Percentiles rank a stretch among this genome's conserved stretches.
Conservation (phyloP, 35 echinoderm and acorn worm species). For the Apostichopus japonicus region DNA sequence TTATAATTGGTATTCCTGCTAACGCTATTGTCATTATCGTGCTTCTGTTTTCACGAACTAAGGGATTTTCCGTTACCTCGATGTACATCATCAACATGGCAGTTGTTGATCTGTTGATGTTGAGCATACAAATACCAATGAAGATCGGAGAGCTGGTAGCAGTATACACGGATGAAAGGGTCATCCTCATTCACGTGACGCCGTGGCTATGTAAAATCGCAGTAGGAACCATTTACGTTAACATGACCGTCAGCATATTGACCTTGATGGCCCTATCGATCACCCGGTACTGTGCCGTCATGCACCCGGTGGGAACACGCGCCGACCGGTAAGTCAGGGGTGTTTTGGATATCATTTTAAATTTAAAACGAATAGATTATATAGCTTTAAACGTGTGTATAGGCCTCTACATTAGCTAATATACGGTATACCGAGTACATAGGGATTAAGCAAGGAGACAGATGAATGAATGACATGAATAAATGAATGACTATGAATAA, state of each 20-base stretch:
- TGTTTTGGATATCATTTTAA: too few relatives aligned
- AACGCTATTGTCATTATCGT: constrained; percentile 42
- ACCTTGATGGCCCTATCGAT: constrained; percentile 48
- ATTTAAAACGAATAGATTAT: too few relatives aligned
- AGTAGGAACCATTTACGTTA: background rate
- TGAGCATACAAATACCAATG: background rate
- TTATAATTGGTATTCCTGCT: constrained; percentile 23
- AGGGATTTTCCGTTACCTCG: constrained; percentile 28
- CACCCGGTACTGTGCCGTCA: constrained; percentile 46
- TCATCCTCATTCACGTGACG: background rate
- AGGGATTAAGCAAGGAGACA: too few relatives aligned
- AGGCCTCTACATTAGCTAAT: too few relatives aligned
- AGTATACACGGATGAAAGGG: background rate
- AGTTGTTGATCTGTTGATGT: constrained; percentile 11
- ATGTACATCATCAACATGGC: constrained; percentile 55
- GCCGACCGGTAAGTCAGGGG: background rate
- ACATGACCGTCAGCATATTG: constrained; percentile 36
- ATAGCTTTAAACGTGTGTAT: too few relatives aligned
- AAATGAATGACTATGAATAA: too few relatives aligned
- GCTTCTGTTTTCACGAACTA: constrained; percentile 39
- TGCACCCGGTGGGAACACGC: constrained; percentile 38
- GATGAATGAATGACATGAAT: too few relatives aligned
- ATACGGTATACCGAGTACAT: too few relatives aligned
- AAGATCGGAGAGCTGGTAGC: background rate
- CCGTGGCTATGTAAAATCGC: constrained; percentile 16